Conservation (phyloP, 1,140 invertebrate species). For the Orius insidiosus region DNA sequence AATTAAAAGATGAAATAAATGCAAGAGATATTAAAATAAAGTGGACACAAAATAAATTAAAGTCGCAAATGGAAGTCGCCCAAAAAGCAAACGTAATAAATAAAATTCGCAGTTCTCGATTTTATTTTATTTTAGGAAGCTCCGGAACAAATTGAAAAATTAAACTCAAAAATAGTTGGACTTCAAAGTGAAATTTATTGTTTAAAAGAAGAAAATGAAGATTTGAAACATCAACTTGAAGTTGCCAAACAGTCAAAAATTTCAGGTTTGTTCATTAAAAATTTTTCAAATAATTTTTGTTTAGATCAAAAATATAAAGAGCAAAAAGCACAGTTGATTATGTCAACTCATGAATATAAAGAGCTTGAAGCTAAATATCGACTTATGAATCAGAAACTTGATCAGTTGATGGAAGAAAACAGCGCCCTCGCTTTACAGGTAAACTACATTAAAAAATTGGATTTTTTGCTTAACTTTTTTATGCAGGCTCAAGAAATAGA, state of each 20-base stretch:
- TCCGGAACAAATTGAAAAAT: conserved; percentile 28
- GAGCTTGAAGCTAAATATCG: conserved; percentile 40
- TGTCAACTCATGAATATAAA: conserved; percentile 49
- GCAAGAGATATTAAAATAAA: conserved; percentile 60
- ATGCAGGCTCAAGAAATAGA: conserved; percentile 38
- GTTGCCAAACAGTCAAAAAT: background rate
- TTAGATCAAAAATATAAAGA: conserved; percentile 32
- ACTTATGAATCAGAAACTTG: conserved; percentile 41
- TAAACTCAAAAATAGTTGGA: conserved; percentile 30
- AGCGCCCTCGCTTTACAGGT: conserved; percentile 31
- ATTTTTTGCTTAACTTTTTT: background rate
- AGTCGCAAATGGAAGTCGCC: conserved; percentile 47
- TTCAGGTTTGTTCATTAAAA: too few species aligned
- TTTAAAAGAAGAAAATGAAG: conserved; percentile 38
- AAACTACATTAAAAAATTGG: background rate
- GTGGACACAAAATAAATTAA: conserved; percentile 67
- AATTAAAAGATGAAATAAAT: conserved; percentile 47
- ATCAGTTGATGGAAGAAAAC: conserved; percentile 44
- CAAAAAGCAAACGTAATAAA: background rate
- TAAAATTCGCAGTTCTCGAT: too few species aligned
- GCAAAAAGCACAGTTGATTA: conserved; percentile 48
- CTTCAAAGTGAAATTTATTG: conserved; percentile 35
- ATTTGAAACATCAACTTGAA: conserved; percentile 30
- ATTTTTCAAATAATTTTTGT: too few species aligned
- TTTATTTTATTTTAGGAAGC: conserved; percentile 28